phyloP scores from a whole-genome alignment of 2,797 vertebrate genomes.

The Helicolenus hilgendorfi region DNA sequence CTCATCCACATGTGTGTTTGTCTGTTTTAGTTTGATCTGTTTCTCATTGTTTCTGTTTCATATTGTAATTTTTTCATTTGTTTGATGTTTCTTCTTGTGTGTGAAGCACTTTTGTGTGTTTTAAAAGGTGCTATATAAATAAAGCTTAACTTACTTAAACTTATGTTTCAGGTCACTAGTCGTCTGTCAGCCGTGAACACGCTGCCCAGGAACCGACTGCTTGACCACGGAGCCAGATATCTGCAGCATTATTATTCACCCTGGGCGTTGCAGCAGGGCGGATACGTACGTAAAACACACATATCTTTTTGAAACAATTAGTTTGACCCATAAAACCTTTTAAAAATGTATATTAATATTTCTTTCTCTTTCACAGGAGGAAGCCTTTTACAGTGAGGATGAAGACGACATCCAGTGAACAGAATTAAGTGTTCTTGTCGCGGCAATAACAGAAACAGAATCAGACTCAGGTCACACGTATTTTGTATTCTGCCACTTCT shows the following conservation, averaged over 20 bases:
- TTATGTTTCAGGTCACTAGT: conserved; percentile 72
- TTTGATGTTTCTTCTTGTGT: no score
- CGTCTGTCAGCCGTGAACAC: conserved; percentile 87
- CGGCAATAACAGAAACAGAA: not conserved
- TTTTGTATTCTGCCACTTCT: not conserved
- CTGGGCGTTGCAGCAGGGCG: conserved; percentile 89
- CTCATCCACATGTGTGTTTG: no score
- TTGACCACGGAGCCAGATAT: conserved; percentile 91
- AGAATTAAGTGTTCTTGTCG: not conserved
- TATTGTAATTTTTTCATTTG: no score
- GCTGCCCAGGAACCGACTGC: conserved; percentile 87
- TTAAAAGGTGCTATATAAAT: no score
- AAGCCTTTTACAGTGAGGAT: conserved; percentile 77
- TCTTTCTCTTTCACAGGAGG: conserved; percentile 77
- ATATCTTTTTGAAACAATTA: not conserved
- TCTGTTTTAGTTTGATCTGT: no score
- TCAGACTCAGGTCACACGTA: not conserved
- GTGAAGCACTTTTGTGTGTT: no score
- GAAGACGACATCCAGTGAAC: conserved; percentile 82
- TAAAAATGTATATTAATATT: no score
- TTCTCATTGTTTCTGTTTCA: no score
- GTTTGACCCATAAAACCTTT: not conserved
- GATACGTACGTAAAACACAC: conserved; percentile 88
- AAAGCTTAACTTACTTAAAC: no score
- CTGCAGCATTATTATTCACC: conserved; percentile 87